phyloP scores from a whole-genome alignment of 2,113 vertebrate species.

The Carollia perspicillata region DNA sequence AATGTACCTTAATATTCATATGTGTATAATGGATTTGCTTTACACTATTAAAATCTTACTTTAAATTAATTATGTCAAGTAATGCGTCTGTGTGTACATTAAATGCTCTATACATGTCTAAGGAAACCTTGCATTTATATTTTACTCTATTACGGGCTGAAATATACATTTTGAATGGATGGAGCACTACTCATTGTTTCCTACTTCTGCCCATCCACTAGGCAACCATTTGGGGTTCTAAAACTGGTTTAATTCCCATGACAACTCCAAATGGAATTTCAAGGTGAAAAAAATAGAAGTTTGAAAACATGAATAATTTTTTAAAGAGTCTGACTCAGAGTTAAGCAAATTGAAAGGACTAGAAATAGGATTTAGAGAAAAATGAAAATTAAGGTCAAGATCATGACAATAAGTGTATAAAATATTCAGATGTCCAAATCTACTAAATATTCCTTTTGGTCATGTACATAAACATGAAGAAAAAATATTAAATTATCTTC shows the following conservation, averaged over 20 bases:
- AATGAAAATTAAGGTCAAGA: background rate
- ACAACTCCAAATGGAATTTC: background rate
- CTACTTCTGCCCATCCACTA: background rate
- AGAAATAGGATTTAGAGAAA: background rate
- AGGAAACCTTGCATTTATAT: background rate
- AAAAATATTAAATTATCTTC: background rate
- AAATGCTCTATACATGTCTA: conserved; percentile 24
- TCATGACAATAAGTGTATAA: background rate
- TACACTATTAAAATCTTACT: background rate
- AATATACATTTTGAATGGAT: conserved; percentile 7
- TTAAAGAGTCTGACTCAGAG: background rate
- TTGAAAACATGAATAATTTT: background rate
- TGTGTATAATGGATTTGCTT: conserved; percentile 9
- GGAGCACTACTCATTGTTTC: background rate
- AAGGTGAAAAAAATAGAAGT: background rate
- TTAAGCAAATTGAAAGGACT: background rate
- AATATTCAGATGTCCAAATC: background rate
- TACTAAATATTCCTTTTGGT: background rate
- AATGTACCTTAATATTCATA: conserved; percentile 51
- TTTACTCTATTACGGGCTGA: conserved; percentile 39
- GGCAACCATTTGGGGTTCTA: background rate
- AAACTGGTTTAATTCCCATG: background rate
- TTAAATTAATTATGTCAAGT: conserved; percentile 5
- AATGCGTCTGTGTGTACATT: background rate
- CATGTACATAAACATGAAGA: background rate